These are phyloP conservation scores for Caenorhabditis sp. DNA, from an alignment of 2,888 invertebrate species.

Conservation along the genomic window DNA sequence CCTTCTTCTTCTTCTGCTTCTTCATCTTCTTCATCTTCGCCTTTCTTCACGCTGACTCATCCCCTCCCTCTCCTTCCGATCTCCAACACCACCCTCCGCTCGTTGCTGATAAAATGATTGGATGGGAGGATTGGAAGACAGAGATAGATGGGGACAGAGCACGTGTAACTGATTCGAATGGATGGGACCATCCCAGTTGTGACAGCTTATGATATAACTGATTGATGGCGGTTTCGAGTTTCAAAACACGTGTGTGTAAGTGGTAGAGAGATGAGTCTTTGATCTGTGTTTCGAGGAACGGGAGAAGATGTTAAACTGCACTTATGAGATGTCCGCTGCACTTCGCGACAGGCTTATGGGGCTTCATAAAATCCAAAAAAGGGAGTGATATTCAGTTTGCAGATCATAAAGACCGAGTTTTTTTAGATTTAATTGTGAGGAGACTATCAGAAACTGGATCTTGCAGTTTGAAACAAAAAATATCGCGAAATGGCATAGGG, in stretches of 20 bases:
- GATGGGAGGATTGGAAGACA: background rate
- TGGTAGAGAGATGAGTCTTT: no score
- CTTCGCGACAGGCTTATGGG: background rate
- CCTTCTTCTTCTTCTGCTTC: constrained; percentile 15
- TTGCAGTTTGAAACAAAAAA: no score
- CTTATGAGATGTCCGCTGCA: background rate
- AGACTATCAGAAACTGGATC: no score
- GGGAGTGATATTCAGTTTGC: no score
- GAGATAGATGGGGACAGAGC: background rate
- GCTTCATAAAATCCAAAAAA: no score
- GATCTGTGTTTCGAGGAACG: constrained; percentile 19
- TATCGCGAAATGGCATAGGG: no score
- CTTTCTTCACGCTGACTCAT: constrained; percentile 48
- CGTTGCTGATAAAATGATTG: constrained; percentile 7
- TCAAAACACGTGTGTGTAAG: constrained; percentile 50
- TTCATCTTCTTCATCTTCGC: constrained; percentile 16
- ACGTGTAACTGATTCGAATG: constrained; percentile 48
- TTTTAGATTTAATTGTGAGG: no score
- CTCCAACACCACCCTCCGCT: constrained; percentile 23
- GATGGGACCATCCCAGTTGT: constrained; percentile 19
- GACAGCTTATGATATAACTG: constrained; percentile 53
- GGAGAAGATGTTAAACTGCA: background rate
- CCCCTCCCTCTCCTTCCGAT: background rate
- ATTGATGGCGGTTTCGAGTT: constrained; percentile 46
- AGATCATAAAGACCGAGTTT: no score